These are phyloP conservation scores for Gymnodraco acuticeps DNA, from an alignment of 2,797 vertebrate species.

Conservation along the genomic window DNA sequence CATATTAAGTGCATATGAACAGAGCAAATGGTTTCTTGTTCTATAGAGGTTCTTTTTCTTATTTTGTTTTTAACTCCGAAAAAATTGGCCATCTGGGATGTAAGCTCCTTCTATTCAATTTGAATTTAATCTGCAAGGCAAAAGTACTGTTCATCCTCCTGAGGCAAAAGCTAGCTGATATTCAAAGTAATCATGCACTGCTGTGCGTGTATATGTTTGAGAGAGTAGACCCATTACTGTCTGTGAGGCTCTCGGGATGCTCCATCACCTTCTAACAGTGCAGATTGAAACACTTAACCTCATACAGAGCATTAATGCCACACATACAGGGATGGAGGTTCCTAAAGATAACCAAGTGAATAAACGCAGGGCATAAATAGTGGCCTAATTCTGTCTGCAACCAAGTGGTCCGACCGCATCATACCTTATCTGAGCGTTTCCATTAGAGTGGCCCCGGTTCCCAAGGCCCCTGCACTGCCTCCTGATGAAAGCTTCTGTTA, in stretches of 20 bases:
- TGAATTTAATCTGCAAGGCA: conserved; percentile 39
- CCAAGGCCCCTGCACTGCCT: conserved; percentile 32
- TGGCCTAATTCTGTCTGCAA: conserved; percentile 58
- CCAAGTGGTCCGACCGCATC: conserved; percentile 48
- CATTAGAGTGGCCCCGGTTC: conserved; percentile 50
- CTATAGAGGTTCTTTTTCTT: neutral
- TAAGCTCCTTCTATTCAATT: neutral
- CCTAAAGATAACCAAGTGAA: conserved; percentile 46
- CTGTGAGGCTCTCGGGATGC: conserved; percentile 24
- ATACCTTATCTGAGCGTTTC: conserved; percentile 50
- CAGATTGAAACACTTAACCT: conserved; percentile 64
- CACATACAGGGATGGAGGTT: conserved; percentile 32
- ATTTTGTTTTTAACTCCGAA: conserved; percentile 15
- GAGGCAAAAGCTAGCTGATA: conserved; percentile 19
- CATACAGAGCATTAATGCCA: conserved; percentile 46
- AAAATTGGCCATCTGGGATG: neutral
- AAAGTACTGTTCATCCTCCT: conserved; percentile 18
- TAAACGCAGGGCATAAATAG: conserved; percentile 39
- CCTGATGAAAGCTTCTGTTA: conserved; percentile 32
- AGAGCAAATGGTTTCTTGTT: conserved; percentile 2
- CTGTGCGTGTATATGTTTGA: neutral
- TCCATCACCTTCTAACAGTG: conserved; percentile 41
- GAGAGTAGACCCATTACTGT: neutral
- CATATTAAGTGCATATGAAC: neutral
- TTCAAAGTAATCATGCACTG: conserved; percentile 16